Conservation (phyloP, 2,797 vertebrate genomes). For the Bradypus variegatus region DNA sequence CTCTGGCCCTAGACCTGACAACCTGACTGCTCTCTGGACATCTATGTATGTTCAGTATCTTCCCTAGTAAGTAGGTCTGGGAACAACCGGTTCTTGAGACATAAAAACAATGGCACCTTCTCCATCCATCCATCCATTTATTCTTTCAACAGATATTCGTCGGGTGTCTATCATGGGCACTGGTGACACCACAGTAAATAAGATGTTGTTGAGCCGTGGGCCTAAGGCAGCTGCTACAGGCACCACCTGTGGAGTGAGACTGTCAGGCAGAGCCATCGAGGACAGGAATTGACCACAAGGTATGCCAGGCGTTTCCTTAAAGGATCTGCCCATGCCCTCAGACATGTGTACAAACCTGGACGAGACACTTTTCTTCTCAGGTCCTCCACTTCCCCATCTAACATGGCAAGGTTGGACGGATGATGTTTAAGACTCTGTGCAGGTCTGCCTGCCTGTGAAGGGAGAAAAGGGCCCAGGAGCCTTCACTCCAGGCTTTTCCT, state of each 20-base stretch:
- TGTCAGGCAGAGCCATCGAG: not conserved
- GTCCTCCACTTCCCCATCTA: not conserved
- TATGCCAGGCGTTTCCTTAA: not conserved
- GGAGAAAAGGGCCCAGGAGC: not conserved
- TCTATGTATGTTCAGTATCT: no score
- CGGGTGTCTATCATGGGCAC: no score
- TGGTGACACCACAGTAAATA: not conserved
- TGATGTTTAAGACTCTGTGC: not conserved
- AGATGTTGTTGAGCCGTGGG: fast-evolving
- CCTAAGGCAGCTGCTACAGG: not conserved
- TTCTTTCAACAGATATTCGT: not conserved
- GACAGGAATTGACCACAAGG: not conserved
- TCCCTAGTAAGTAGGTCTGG: not conserved
- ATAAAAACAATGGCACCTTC: not conserved
- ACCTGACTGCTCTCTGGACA: not conserved
- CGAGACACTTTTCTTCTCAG: not conserved
- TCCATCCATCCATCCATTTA: no score
- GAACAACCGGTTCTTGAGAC: not conserved
- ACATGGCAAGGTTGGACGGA: no score
- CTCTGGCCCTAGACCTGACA: not conserved
- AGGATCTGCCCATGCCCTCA: not conserved
- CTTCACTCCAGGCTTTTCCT: not conserved
- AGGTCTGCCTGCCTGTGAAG: no score
- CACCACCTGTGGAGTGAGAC: not conserved
- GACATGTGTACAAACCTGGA: not conserved